phyloP scores from a whole-genome alignment of 2,113 vertebrate genomes.

The Mastomys natalensis region DNA sequence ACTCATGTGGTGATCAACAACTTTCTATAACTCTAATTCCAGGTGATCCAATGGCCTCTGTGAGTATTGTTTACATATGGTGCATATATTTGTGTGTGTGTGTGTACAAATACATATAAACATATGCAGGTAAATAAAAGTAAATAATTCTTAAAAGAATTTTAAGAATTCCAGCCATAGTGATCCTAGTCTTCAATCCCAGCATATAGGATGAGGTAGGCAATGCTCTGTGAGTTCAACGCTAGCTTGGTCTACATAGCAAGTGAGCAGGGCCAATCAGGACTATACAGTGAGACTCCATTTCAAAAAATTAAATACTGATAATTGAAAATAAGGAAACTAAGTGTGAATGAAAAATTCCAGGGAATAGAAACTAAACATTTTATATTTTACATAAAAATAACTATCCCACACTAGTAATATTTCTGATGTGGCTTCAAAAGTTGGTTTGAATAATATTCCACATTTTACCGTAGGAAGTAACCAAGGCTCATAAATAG shows the following conservation, averaged over 20 bases:
- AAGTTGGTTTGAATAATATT: neutral
- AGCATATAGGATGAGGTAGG: neutral
- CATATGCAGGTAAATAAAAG: neutral
- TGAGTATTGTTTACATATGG: neutral
- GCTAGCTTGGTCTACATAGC: neutral
- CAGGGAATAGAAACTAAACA: neutral
- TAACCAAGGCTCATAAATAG: neutral
- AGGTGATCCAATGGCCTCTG: no score
- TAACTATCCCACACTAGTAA: conserved; percentile 56
- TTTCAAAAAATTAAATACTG: neutral
- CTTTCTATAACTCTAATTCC: neutral
- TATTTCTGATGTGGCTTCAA: neutral
- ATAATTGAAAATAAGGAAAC: neutral
- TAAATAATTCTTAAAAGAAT: neutral
- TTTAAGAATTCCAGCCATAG: neutral
- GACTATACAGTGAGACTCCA: neutral
- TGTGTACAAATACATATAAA: neutral
- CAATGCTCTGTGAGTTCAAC: neutral
- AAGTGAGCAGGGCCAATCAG: neutral
- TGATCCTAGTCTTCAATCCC: neutral
- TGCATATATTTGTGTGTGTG: neutral
- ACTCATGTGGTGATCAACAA: neutral
- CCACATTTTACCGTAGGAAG: neutral
- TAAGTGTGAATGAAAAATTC: neutral
- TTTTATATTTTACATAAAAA: conserved; percentile 16